Evolutionary conservation across 2,797 vertebrate genomes (phyloP).

Genomic region (Garrulus glandarius): DNA sequence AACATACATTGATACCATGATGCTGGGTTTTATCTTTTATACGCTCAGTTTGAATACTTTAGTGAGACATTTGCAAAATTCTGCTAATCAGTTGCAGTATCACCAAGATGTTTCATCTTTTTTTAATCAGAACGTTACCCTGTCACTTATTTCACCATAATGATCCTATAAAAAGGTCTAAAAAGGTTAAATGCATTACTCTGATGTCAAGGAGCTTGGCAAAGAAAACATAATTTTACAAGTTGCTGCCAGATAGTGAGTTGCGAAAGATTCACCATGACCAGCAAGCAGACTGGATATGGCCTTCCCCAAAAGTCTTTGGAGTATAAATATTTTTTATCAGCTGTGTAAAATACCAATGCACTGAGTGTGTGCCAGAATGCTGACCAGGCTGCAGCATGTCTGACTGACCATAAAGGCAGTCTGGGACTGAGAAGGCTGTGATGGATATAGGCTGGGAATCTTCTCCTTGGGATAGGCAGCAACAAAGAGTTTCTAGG

Average conservation of each 20-base stretch:
- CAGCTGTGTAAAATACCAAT: conserved; percentile 5
- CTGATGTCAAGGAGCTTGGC: not conserved
- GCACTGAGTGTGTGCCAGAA: not conserved
- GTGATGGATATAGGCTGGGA: not conserved
- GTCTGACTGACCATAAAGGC: not conserved
- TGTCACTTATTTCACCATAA: not conserved
- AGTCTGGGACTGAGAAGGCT: not conserved
- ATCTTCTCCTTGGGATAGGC: not conserved
- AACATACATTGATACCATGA: not conserved
- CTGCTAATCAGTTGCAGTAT: not conserved
- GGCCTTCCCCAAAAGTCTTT: not conserved
- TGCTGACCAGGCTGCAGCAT: not conserved
- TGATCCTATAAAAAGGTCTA: not conserved
- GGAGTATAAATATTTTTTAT: not conserved
- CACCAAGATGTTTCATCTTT: not conserved
- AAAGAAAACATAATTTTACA: conserved; percentile 51
- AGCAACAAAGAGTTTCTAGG: not conserved
- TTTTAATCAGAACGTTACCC: not conserved
- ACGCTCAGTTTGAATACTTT: not conserved
- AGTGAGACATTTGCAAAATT: not conserved
- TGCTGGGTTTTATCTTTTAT: not conserved
- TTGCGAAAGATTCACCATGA: conserved; percentile 4
- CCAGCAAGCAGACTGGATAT: not conserved
- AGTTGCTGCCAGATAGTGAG: conserved; percentile 25
- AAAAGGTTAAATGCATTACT: not conserved